Percentiles rank a stretch among this genome's conserved stretches.
These are phyloP conservation scores for Gadus macrocephalus DNA, from an alignment of 2,113 vertebrate species.

Conservation along the genomic window DNA sequence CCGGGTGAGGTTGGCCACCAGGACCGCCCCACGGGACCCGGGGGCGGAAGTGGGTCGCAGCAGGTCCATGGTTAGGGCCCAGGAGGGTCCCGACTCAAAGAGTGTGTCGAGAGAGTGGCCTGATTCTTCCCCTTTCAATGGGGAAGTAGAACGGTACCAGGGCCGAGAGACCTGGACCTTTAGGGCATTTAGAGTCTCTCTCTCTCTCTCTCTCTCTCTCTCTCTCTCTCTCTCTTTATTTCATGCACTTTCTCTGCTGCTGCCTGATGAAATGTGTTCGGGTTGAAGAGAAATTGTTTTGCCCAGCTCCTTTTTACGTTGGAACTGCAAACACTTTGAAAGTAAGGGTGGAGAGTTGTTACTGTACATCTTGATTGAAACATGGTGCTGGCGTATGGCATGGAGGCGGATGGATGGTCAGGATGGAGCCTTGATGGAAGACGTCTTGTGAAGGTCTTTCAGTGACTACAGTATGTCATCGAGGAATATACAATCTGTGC, in stretches of 20 bases:
- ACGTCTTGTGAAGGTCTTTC: no score
- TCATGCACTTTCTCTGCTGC: no score
- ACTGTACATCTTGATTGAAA: slow-evolving; percentile 3
- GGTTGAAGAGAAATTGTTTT: neutral
- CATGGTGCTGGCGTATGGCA: no score
- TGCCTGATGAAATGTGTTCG: no score
- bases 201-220: neutral
- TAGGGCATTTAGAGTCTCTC: neutral
- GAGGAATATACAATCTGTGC: no score
- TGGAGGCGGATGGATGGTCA: no score
- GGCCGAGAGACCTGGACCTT: neutral
- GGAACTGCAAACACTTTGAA: slow-evolving; percentile 33
- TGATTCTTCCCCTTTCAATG: no score
- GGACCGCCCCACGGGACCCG: slow-evolving; percentile 29
- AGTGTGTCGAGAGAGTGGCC: no score
- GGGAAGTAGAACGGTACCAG: no score
- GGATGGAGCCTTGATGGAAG: no score
- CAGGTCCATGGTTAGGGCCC: slow-evolving; percentile 33
- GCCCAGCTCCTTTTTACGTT: neutral
- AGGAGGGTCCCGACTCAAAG: no score
- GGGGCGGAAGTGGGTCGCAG: slow-evolving; percentile 15
- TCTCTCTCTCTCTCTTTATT: neutral
- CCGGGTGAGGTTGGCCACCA: slow-evolving; percentile 38
- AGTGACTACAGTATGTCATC: no score
- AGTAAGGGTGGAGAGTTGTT: slow-evolving; percentile 16